Evolutionary conservation across 2,888 invertebrate genomes (phyloP).

Genomic region (Lasioglossum marginatum): DNA sequence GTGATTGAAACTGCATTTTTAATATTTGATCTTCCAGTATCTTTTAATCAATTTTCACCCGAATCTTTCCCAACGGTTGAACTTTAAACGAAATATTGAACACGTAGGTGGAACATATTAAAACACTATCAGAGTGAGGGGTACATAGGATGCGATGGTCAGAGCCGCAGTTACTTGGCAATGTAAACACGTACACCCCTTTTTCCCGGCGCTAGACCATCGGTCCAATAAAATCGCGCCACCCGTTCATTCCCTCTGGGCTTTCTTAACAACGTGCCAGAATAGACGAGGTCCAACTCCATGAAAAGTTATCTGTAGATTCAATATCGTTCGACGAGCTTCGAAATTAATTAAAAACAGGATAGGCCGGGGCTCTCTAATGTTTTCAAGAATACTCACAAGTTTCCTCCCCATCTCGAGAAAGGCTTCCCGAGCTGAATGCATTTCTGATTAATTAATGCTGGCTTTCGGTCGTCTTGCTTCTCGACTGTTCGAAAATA

Average conservation of each 20-base stretch:
- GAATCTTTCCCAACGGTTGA: neutral
- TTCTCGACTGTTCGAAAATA: neutral
- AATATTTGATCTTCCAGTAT: neutral
- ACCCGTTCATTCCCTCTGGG: slow-evolving; percentile 33
- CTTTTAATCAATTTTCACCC: neutral
- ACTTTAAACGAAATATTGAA: slow-evolving; percentile 7
- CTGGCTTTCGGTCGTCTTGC: neutral
- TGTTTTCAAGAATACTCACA: slow-evolving; percentile 32
- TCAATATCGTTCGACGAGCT: slow-evolving; percentile 53
- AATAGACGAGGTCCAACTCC: slow-evolving; percentile 46
- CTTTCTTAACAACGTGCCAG: slow-evolving; percentile 59
- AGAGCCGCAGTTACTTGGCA: slow-evolving; percentile 39
- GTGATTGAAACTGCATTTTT: too few species aligned
- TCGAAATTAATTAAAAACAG: slow-evolving; percentile 61
- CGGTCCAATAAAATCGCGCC: slow-evolving; percentile 54
- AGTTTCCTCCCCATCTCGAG: slow-evolving; percentile 4
- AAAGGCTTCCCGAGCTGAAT: slow-evolving; percentile 18
- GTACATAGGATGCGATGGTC: neutral
- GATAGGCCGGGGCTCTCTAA: slow-evolving; percentile 27
- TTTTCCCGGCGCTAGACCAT: slow-evolving; percentile 32
- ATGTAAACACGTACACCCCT: slow-evolving; percentile 53
- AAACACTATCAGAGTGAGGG: slow-evolving; percentile 11
- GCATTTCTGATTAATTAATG: slow-evolving; percentile 44
- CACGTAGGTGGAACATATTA: neutral
- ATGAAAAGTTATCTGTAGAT: slow-evolving; percentile 61